Conservation (phyloP, 2,888 invertebrate species). For the Aspidapion aeneum region DNA sequence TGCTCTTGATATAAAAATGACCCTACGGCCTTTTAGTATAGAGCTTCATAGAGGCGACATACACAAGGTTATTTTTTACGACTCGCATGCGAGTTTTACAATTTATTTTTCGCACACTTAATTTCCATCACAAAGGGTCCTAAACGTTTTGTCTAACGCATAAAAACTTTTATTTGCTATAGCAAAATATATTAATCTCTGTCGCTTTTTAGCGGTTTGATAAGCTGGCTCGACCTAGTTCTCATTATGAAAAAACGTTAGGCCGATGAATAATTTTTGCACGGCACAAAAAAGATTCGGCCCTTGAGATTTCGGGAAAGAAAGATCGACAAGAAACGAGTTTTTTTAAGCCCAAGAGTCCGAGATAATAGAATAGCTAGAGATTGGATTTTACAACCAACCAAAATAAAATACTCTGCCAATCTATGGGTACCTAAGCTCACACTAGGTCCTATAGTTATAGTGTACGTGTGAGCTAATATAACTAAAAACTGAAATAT, state of each 20-base stretch:
- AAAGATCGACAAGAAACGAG: background rate
- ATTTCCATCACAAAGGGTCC: background rate
- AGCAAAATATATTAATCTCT: background rate
- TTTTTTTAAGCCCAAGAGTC: too few species aligned
- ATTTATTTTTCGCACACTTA: conserved; percentile 4
- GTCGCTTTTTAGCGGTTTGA: background rate
- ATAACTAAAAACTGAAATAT: too few species aligned
- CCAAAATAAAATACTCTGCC: too few species aligned
- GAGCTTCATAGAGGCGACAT: background rate
- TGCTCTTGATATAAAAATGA: too few species aligned
- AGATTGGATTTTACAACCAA: too few species aligned
- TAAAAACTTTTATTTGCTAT: background rate
- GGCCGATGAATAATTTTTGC: background rate
- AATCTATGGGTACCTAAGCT: too few species aligned
- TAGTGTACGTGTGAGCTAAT: too few species aligned
- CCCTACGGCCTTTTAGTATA: too few species aligned
- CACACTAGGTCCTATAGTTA: too few species aligned
- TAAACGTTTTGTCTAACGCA: background rate
- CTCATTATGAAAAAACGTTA: background rate
- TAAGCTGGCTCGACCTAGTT: background rate
- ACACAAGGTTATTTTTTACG: conserved; percentile 1
- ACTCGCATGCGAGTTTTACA: background rate
- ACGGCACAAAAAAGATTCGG: background rate
- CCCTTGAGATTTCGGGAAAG: background rate
- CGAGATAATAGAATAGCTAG: too few species aligned